Evolutionary conservation across 2,888 invertebrate genomes (phyloP), one percentile per base, ranked within the genome.

Genomic region (Acrobasis repandana): DNA sequence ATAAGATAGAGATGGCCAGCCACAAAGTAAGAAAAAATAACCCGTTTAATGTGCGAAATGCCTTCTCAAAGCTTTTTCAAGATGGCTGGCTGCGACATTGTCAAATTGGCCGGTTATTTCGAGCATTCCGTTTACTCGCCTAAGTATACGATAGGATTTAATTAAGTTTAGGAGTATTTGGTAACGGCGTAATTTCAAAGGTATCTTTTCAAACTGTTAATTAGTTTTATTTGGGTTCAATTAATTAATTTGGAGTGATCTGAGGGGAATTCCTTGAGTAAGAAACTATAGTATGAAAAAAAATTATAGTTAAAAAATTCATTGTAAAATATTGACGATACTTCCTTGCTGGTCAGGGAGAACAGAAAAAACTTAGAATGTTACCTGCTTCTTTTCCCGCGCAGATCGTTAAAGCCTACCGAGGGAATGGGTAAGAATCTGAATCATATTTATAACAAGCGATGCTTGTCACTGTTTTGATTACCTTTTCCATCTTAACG

Each of bases 101-200:
- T 75, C 76, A 79, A 82, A 83, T 80, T 67, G 68, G 68, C 66
- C 70, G 72, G 79, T 73, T 79, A 78, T 77, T 77, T 74, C 69
- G 71, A 28, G 46, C 49, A 15, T 62, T 60, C 64, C 66, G 63
- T 67, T 68, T 65, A 68, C 66, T 4, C 6, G 49, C n/a, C 49
- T 38, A 20, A 49, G 20, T 49, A 49, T 18, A 48, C 72, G 79
- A 79, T 80, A 80, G 75, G 66, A 69, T 73, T 79, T 80, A 80
- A 80, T 82, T 80, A 79, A 79, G 74, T 77, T 74, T 72, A 69
- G 43, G 36, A 49, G 56, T 61, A 50, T 61, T 61, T 56, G 56
- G 48, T 61, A 49, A 56, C 56, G 20, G 28, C 28, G 52, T 18
- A 52, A 52, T 54, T 34, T 51, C 46, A 46, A 46, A 52, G 52